phyloP scores from a whole-genome alignment of 2,888 invertebrate genomes.

The Julus scanicus region DNA sequence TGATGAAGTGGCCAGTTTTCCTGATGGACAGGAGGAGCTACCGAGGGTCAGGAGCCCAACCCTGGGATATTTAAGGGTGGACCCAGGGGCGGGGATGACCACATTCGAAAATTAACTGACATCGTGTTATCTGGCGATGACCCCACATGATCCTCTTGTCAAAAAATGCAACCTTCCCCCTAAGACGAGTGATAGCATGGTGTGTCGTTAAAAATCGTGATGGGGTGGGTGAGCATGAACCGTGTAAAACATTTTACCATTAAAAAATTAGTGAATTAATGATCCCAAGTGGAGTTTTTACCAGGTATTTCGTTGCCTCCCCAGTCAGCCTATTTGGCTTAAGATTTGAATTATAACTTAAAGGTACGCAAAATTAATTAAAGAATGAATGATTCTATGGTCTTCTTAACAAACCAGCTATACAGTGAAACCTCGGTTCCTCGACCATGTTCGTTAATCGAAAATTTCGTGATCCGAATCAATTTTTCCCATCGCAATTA shows the following conservation, averaged over 20 bases:
- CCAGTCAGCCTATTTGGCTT: no score
- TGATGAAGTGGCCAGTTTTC: slow-evolving; percentile 36
- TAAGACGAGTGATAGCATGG: background rate
- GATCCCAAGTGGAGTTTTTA: background rate
- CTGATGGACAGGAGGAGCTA: slow-evolving; percentile 29
- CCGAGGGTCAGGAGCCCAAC: background rate
- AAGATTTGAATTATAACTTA: no score
- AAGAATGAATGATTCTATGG: no score
- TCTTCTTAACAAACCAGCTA: no score
- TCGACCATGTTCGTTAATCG: no score
- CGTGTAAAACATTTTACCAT: background rate
- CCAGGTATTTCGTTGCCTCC: no score
- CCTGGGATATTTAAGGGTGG: slow-evolving; percentile 39
- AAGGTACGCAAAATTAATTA: no score
- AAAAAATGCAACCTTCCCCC: background rate
- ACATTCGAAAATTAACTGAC: slow-evolving; percentile 48
- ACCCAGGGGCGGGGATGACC: slow-evolving; percentile 45
- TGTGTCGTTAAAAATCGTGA: background rate
- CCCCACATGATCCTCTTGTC: slow-evolving; percentile 50
- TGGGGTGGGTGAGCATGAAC: background rate
- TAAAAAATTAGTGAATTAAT: background rate
- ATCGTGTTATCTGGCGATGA: slow-evolving; percentile 46
- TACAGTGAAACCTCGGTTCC: no score
- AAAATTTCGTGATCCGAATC: no score
- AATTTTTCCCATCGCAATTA: no score